Conservation (phyloP, 2,888 invertebrate species). For the Rhopalosiphum nymphaeae region DNA sequence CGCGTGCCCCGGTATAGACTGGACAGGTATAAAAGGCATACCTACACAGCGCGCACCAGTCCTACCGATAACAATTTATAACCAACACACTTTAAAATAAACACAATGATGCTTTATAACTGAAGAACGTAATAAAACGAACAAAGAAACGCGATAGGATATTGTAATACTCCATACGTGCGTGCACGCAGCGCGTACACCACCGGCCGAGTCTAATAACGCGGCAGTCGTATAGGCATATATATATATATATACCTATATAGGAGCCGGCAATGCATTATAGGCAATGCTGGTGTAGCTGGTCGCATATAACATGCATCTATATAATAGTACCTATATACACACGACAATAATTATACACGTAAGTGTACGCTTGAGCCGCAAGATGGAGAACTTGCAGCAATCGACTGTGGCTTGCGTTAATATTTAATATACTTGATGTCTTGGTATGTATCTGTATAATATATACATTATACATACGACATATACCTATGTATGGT, state of each 20-base stretch:
- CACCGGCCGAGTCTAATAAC: not conserved
- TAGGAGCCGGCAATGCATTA: not conserved
- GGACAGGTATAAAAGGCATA: not conserved
- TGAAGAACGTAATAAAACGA: conserved; percentile 32
- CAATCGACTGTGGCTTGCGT: not conserved
- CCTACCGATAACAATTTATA: conserved; percentile 20
- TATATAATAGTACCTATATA: too few relatives aligned
- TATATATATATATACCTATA: not conserved
- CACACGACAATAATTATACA: not conserved
- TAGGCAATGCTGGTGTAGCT: not conserved
- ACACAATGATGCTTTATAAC: conserved; percentile 30
- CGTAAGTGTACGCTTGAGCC: not conserved
- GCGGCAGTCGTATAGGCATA: not conserved
- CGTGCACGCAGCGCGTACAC: not conserved
- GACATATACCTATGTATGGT: too few relatives aligned
- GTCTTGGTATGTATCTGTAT: too few relatives aligned
- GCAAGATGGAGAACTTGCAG: not conserved
- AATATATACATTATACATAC: too few relatives aligned
- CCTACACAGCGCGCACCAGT: not conserved
- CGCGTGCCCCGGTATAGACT: not conserved
- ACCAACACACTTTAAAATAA: conserved; percentile 28
- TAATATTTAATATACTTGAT: not conserved
- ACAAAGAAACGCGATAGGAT: conserved; percentile 4
- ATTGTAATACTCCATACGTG: not conserved
- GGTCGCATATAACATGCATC: not conserved